Percentiles rank a stretch among this genome's conserved stretches.
Conservation (phyloP, 1,140 invertebrate genomes). For the Heliconius melpomene region DNA sequence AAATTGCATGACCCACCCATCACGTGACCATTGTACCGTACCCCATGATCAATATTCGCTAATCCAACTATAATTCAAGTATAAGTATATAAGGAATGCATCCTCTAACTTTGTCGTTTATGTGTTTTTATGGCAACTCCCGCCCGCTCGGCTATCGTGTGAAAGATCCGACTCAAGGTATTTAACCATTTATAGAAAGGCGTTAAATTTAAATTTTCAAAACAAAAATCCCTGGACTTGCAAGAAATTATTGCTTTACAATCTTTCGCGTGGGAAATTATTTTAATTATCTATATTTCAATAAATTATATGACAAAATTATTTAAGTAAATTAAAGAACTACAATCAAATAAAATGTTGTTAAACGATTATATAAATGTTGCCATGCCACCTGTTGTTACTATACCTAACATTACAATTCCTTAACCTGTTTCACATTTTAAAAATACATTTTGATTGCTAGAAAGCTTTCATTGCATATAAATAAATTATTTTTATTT, state of each 20-base stretch:
- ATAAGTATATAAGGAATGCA: constrained; percentile 47
- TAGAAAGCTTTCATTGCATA: background rate
- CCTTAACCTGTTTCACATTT: background rate
- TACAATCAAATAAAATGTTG: background rate
- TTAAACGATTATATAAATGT: background rate
- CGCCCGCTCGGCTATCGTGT: constrained; percentile 78
- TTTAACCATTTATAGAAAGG: constrained; percentile 37
- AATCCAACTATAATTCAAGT: constrained; percentile 8
- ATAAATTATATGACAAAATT: too few relatives aligned
- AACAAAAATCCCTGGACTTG: constrained; percentile 22
- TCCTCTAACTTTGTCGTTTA: constrained; percentile 75
- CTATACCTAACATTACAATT: background rate
- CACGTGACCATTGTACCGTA: constrained; percentile 33
- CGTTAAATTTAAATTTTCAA: background rate
- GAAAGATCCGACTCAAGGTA: constrained; percentile 79
- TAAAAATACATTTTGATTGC: background rate
- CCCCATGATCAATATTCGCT: constrained; percentile 30
- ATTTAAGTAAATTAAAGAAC: too few relatives aligned
- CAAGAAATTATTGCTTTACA: constrained; percentile 17
- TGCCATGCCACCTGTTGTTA: background rate
- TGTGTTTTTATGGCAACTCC: constrained; percentile 75
- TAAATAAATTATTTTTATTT: background rate
- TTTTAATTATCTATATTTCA: background rate
- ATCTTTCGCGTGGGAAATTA: constrained; percentile 6
- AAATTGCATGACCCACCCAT: constrained; percentile 55